These are phyloP conservation scores for Sus scrofa DNA, from an alignment of 2,113 vertebrate genomes.

Conservation along the genomic window T2T-Sscrofa CM000819.6:103972501-103973000, in stretches of 20 bases:
- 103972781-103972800: neutral
- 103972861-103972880: neutral
- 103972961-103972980: neutral
- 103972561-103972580: neutral
- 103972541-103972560: neutral
- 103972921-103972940: neutral
- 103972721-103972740: neutral
- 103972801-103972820: neutral
- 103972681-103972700: neutral
- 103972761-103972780: neutral
- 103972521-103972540: neutral
- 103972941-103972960: neutral
- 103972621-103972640: neutral
- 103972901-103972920: neutral
- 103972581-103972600: neutral
- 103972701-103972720: neutral
- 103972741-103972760: neutral
- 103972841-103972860: neutral
- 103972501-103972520: neutral
- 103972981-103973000: neutral
- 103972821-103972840: neutral
- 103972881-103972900: neutral
- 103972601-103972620: slow-evolving; percentile 20
- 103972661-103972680: neutral
- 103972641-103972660: neutral